Evolutionary conservation across 2,888 invertebrate species (phyloP).

Genomic region (Digitonthophagus gazella): DNA sequence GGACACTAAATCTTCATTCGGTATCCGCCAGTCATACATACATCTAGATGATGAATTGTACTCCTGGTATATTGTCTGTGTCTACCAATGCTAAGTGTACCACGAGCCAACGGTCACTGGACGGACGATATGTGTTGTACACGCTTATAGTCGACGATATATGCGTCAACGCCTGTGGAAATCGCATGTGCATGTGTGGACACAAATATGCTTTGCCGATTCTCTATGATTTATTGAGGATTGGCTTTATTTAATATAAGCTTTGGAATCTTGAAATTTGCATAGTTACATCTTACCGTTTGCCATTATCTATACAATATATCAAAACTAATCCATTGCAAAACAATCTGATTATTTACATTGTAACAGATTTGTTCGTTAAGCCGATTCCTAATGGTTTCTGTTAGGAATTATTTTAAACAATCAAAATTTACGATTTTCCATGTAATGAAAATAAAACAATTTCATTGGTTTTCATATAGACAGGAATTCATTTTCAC

Average conservation of each 20-base stretch:
- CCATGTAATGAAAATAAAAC: too few relatives aligned
- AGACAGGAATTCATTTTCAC: too few relatives aligned
- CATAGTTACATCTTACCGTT: not conserved
- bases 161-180: conserved; percentile 13
- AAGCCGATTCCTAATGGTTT: too few relatives aligned
- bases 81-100: conserved; percentile 31
- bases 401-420: too few relatives aligned
- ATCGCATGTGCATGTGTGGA: not conserved
- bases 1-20: conserved; percentile 36
- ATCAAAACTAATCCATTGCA: too few relatives aligned
- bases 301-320: too few relatives aligned
- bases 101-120: conserved; percentile 10
- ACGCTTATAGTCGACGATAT: not conserved
- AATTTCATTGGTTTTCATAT: too few relatives aligned
- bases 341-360: too few relatives aligned
- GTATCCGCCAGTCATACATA: conserved; percentile 31
- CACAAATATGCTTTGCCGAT: not conserved
- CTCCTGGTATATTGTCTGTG: conserved; percentile 35
- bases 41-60: conserved; percentile 33
- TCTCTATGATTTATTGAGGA: not conserved
- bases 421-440: too few relatives aligned
- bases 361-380: too few relatives aligned
- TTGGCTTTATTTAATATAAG: not conserved
- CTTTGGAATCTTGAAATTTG: not conserved
- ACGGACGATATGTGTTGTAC: conserved; percentile 5